These are phyloP conservation scores for Sinodicranocentrus sp. DNA, from an alignment of 2,888 invertebrate species.

Conservation along the genomic window DNA sequence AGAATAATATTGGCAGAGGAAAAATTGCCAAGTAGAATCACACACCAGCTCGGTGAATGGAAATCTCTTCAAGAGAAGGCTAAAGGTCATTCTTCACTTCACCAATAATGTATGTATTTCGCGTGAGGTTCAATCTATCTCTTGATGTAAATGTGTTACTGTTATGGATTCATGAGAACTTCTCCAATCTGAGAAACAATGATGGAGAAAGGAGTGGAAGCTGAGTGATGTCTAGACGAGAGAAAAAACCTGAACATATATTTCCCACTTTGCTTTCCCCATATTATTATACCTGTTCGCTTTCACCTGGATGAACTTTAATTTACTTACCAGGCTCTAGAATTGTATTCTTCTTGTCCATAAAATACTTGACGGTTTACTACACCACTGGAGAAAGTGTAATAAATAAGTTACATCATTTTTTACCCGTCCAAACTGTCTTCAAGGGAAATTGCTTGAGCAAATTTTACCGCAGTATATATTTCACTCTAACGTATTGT, in stretches of 20 bases:
- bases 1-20: slow-evolving; percentile 11
- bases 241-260: too few relatives aligned
- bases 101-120: background rate
- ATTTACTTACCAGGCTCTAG: slow-evolving; percentile 37
- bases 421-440: slow-evolving; percentile 5
- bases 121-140: slow-evolving; percentile 3
- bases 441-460: slow-evolving; percentile 21
- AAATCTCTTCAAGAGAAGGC: background rate
- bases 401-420: slow-evolving; percentile 14
- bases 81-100: background rate
- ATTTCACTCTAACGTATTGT: background rate
- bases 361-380: background rate
- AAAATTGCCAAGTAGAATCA: background rate
- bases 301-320: slow-evolving; percentile 47
- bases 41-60: too few relatives aligned
- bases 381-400: background rate
- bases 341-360: slow-evolving; percentile 13
- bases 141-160: slow-evolving; percentile 14
- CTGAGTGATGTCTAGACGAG: slow-evolving; percentile 35
- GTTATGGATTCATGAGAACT: too few relatives aligned
- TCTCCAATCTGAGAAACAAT: too few relatives aligned
- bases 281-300: slow-evolving; percentile 8
- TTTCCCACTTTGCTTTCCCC: too few relatives aligned
- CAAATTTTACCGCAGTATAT: background rate
- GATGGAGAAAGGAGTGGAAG: background rate